Evolutionary conservation across 2,797 vertebrate genomes (phyloP), one percentile per base, ranked within the genome.

Genomic region (Hippocampus kuda): DNA sequence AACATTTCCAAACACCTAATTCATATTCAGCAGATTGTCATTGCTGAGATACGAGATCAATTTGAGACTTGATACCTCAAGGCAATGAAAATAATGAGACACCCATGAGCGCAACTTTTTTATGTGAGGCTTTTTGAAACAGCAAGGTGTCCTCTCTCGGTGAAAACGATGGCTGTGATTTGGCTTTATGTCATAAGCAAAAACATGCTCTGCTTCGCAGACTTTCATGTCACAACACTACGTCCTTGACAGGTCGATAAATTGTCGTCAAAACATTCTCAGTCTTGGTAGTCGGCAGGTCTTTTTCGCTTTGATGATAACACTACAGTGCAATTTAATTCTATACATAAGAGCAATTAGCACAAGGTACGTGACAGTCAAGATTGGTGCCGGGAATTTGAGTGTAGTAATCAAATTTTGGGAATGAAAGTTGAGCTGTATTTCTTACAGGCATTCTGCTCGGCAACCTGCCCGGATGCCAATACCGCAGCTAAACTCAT

Each of bases 291-390:
- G 73, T 79, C 79, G 64, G 75, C 71, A 72, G 83, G 83, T 86
- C 79, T 84, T 76, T 68, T 79, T 76, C 65, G 68, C 67, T 81
- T 82, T 76, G 71, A 83, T 78, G 84, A 86, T 87, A 87, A 83
- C 78, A 68, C 84, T 77, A 77, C 86, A 90, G 90, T 90, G 84
- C 84, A 51, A 77, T 86, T 89, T 88, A 86, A 89, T 88, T 89
- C 78, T 85, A 72, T 88, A 87, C 87, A 87, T 10, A 41, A n/a
- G n/a, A 79, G 54, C 71, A 71, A 81, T 83, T 66, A 70, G 78
- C 82, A 87, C 88, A 86, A 71, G 83, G 77, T 75, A 78, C 71
- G 79, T 69, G 81, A 73, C 72, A 82, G 79, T 68, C 67, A 70
- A 51, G 69, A 76, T 79, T 72, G 76, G 79, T 82, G 81, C 76